These are phyloP conservation scores for Discoglossus pictus DNA, from an alignment of 2,797 vertebrate species.

Conservation along the genomic window DNA sequence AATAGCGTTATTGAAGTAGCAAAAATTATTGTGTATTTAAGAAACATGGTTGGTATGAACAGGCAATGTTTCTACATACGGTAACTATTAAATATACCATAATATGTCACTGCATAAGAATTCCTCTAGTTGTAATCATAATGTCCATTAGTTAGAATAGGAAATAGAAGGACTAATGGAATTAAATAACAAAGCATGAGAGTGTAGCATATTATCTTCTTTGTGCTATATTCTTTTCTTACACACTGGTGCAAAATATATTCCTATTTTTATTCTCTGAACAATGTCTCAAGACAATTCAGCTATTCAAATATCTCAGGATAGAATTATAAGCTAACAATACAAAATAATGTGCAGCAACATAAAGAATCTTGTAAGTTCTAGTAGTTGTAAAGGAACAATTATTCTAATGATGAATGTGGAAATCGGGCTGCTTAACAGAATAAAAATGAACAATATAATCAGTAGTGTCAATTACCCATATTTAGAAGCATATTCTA, in stretches of 20 bases:
- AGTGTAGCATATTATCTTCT: background rate
- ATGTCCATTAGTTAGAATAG: too few relatives aligned
- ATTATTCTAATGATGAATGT: slow-evolving; percentile 3
- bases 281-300: background rate
- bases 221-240: too few relatives aligned
- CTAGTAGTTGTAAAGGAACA: background rate
- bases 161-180: background rate
- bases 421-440: slow-evolving; percentile 25
- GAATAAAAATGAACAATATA: slow-evolving; percentile 1
- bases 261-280: background rate
- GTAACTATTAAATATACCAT: too few relatives aligned
- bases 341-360: slow-evolving; percentile 15
- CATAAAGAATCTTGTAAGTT: background rate
- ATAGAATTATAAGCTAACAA: background rate
- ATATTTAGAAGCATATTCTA: slow-evolving; percentile 1
- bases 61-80: too few relatives aligned
- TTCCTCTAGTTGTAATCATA: too few relatives aligned
- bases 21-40: too few relatives aligned
- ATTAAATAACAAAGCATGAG: background rate
- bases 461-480: slow-evolving; percentile 6
- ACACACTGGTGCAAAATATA: too few relatives aligned
- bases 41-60: too few relatives aligned
- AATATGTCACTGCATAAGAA: too few relatives aligned
- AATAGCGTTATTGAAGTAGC: too few relatives aligned
- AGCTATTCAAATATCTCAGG: background rate